These are phyloP conservation scores for Galeruca laticollis DNA, from an alignment of 2,888 invertebrate species.

Conservation along the genomic window DNA sequence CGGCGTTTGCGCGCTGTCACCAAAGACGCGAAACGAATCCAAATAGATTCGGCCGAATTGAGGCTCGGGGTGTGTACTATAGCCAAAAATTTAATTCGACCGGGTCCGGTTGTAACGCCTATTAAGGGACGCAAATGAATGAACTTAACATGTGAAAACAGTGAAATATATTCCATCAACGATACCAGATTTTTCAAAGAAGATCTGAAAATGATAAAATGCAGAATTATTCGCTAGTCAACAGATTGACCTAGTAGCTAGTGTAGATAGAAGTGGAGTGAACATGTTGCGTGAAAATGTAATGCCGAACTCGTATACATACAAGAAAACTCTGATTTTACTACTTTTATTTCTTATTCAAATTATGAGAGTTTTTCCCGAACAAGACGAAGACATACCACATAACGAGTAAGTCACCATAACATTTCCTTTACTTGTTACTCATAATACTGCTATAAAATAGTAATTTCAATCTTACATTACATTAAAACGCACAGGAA, in stretches of 20 bases:
- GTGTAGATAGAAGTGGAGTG: slow-evolving; percentile 43
- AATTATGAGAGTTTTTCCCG: slow-evolving; percentile 70
- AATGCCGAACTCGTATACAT: slow-evolving; percentile 40
- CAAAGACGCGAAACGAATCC: slow-evolving; percentile 46
- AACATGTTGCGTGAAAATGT: slow-evolving; percentile 57
- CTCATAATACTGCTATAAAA: background rate
- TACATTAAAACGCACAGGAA: too few relatives aligned
- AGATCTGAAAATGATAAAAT: slow-evolving; percentile 19
- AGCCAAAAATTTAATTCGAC: slow-evolving; percentile 51
- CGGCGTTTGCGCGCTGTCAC: slow-evolving; percentile 61
- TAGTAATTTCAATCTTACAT: background rate
- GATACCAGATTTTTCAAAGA: slow-evolving; percentile 1
- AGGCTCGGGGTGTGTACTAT: slow-evolving; percentile 67
- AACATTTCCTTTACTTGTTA: background rate
- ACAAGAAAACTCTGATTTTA: slow-evolving; percentile 44
- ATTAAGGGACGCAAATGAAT: slow-evolving; percentile 32
- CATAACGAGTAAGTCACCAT: slow-evolving; percentile 85
- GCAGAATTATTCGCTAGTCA: slow-evolving; percentile 31
- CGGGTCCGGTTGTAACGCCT: slow-evolving; percentile 56
- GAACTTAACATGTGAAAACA: slow-evolving; percentile 58
- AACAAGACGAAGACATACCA: slow-evolving; percentile 91
- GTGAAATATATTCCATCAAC: slow-evolving; percentile 21
- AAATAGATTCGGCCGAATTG: slow-evolving; percentile 64
- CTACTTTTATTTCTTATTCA: slow-evolving; percentile 51
- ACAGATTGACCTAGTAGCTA: slow-evolving; percentile 45